Evolutionary conservation across 2,888 invertebrate genomes (phyloP).

Genomic region (Poecilobothrus nobilitatus): DNA sequence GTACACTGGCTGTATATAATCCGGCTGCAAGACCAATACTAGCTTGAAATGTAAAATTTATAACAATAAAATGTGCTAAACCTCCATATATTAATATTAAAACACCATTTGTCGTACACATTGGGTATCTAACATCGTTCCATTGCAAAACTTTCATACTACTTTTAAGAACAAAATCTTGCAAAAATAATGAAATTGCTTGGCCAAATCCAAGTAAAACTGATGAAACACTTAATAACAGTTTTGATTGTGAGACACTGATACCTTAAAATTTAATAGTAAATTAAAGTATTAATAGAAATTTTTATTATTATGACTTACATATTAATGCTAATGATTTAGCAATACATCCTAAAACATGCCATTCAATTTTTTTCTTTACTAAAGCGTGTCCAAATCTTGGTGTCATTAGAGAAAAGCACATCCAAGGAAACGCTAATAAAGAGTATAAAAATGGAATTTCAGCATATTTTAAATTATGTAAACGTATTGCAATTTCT

Average conservation of each 20-base stretch:
- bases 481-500: slow-evolving; percentile 37
- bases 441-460: slow-evolving; percentile 42
- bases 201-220: slow-evolving; percentile 42
- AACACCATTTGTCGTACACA: slow-evolving; percentile 40
- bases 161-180: slow-evolving; percentile 40
- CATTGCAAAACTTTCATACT: slow-evolving; percentile 40
- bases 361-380: slow-evolving; percentile 39
- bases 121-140: slow-evolving; percentile 37
- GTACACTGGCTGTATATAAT: slow-evolving; percentile 34
- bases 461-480: slow-evolving; percentile 41
- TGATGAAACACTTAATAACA: slow-evolving; percentile 40
- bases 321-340: slow-evolving; percentile 39
- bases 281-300: neutral
- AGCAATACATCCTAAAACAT: slow-evolving; percentile 38
- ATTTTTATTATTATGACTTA: slow-evolving; percentile 26
- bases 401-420: slow-evolving; percentile 43
- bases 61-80: slow-evolving; percentile 38
- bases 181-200: slow-evolving; percentile 39
- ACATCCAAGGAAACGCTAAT: slow-evolving; percentile 45
- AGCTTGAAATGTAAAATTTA: slow-evolving; percentile 39
- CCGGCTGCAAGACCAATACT: slow-evolving; percentile 36
- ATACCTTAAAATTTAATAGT: slow-evolving; percentile 31
- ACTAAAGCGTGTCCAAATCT: slow-evolving; percentile 38
- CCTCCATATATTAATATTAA: slow-evolving; percentile 39
- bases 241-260: slow-evolving; percentile 40